These are phyloP conservation scores for Drosophila stalkeri DNA, from an alignment of 2,888 invertebrate genomes.

Conservation along the genomic window DNA sequence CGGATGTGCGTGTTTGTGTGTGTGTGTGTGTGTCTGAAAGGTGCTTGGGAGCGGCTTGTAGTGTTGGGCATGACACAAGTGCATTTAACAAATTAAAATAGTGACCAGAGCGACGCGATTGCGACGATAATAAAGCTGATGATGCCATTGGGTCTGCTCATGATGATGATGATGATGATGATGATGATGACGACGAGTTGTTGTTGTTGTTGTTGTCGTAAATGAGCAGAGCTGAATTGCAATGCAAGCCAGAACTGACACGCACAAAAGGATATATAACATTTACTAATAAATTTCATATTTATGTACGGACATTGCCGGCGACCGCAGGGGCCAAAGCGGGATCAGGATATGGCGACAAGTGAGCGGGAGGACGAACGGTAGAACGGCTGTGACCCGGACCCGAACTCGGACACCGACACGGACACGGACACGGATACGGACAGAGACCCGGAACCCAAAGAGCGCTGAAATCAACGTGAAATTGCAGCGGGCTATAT, in stretches of 20 bases:
- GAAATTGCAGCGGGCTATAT: conserved; percentile 31
- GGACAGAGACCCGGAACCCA: conserved; percentile 12
- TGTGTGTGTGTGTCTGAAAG: background rate
- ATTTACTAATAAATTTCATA: conserved; percentile 81
- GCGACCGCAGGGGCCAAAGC: conserved; percentile 14
- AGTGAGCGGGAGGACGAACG: background rate
- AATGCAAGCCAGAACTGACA: conserved; percentile 76
- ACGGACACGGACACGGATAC: conserved; percentile 6
- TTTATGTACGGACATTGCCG: conserved; percentile 72
- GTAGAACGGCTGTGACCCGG: conserved; percentile 1
- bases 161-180: background rate
- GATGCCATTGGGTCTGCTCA: conserved; percentile 25
- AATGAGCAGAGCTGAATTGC: conserved; percentile 57
- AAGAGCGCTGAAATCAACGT: conserved; percentile 50
- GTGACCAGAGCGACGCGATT: conserved; percentile 57
- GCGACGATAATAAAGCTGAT: conserved; percentile 68
- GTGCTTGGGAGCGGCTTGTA: conserved; percentile 5
- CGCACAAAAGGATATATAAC: conserved; percentile 79
- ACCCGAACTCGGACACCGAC: background rate
- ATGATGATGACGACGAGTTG: conserved; percentile 33
- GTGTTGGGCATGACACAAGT: conserved; percentile 64
- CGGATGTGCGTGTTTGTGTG: background rate
- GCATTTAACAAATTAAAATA: conserved; percentile 79
- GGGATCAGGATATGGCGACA: conserved; percentile 16
- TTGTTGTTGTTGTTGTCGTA: conserved; percentile 34